Base-by-base conservation (phyloP, 2,888 invertebrate species). In the Diarsia rubi region DNA sequence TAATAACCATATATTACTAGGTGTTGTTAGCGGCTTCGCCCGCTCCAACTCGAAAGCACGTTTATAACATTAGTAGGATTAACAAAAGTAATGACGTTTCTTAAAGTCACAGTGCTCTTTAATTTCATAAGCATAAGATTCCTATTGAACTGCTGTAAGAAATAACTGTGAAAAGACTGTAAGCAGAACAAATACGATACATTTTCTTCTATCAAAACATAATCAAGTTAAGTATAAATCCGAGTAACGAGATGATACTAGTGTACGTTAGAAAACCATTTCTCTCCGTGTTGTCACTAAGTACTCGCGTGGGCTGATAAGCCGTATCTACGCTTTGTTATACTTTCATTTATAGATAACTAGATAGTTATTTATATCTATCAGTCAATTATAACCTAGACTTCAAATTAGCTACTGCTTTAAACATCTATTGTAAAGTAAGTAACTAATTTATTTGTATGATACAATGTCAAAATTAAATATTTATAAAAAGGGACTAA, bases 341-440 rank as follows among this genome's bases (percentile, higher is more conserved):
- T 69, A 69, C 77, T 79, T 82, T 79, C 60, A 75, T 75, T 79
- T 3, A 37, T 5, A 54, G 54, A 60, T 60, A 79, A 31, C 31
- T 37, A 60, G 16, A 42, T 14, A 31, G 24, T 6, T 60, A 75
- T 60, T 54, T 60, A 66, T 62, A 60, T 3, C 31, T 37, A 64
- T 31, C 21, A 47, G 45, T 27, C 3, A 21, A 31, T 71, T 47
- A 31, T 66, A 54, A 37, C n/a, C n/a, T 59, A 75, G 37, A 63
- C 45, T 63, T 19, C 24, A n/a, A 14, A 42, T 16, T 5, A 49
- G 14, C 19, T 27, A 27, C 57, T 57, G 57, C 11, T 57, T 27
- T 8, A 16, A 3, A 27, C 27, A 16, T 8, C 27, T 57, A 57
- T 57, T 57, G 57, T 57, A 19, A 57, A 57, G 54, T 16, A 24